A percentile compares a stretch with the other conserved stretches of the same genome.
phyloP scores from a whole-genome alignment of 2,888 invertebrate genomes.

The Epinotia bilunana region DNA sequence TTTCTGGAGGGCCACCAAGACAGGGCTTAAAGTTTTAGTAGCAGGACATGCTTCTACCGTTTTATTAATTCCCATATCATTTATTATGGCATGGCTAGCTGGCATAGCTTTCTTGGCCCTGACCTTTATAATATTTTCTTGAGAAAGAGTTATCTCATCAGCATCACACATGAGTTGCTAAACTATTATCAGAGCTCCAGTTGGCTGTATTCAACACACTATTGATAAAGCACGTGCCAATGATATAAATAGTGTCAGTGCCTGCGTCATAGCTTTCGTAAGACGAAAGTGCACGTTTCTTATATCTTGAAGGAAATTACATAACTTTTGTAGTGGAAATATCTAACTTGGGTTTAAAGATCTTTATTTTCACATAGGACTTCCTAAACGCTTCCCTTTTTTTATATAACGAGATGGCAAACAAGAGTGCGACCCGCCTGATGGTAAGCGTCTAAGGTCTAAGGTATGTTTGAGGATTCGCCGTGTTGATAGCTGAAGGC shows the following conservation, averaged over 20 bases:
- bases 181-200: background rate
- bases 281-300: background rate
- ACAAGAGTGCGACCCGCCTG: too few relatives aligned
- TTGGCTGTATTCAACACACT: background rate
- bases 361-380: too few relatives aligned
- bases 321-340: background rate
- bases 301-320: background rate
- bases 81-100: background rate
- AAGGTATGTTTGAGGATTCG: too few relatives aligned
- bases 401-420: too few relatives aligned
- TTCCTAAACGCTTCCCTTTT: too few relatives aligned
- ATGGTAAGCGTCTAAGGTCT: too few relatives aligned
- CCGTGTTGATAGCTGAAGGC: too few relatives aligned
- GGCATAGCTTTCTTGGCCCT: background rate
- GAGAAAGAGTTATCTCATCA: background rate
- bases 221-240: constrained; percentile 16
- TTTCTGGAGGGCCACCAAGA: too few relatives aligned
- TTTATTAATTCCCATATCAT: background rate
- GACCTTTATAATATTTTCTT: background rate
- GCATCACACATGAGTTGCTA: background rate
- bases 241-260: background rate
- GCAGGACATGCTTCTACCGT: too few relatives aligned
- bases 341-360: too few relatives aligned
- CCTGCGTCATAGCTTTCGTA: constrained; percentile 10
- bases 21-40: too few relatives aligned